These are phyloP conservation scores for Allacma fusca DNA, from an alignment of 2,888 invertebrate genomes.

Conservation along the genomic window DNA sequence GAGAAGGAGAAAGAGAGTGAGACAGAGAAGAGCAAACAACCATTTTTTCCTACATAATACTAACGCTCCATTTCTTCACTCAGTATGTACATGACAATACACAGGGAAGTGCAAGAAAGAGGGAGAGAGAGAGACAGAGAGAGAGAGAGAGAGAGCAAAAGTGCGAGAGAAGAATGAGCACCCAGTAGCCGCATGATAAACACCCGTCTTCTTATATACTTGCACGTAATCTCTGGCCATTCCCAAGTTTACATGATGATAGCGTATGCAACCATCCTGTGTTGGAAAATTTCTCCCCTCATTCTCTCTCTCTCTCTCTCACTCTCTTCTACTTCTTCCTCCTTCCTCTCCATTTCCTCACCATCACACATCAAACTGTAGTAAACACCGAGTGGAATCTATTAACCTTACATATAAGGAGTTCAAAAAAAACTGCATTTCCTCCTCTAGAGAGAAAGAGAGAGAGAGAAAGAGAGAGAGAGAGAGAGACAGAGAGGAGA, in stretches of 20 bases:
- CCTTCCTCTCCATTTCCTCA: slow-evolving; percentile 6
- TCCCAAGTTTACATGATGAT: too few species aligned
- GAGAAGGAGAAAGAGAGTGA: not conserved
- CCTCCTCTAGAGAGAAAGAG: too few species aligned
- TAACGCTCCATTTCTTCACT: not conserved
- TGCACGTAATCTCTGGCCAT: too few species aligned
- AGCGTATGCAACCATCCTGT: too few species aligned
- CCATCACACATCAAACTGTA: not conserved
- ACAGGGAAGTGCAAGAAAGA: not conserved
- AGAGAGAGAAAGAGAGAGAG: too few species aligned
- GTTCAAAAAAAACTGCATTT: too few species aligned
- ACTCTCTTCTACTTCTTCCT: not conserved
- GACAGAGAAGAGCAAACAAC: not conserved
- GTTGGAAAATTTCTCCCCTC: not conserved
- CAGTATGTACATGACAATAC: not conserved
- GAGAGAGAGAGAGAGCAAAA: not conserved
- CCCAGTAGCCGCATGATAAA: slow-evolving; percentile 2
- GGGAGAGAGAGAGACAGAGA: not conserved
- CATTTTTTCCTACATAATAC: not conserved
- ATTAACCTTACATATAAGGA: not conserved
- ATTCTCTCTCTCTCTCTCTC: not conserved
- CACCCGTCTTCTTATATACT: not conserved
- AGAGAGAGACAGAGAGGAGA: too few species aligned
- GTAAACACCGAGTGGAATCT: slow-evolving; percentile 21
- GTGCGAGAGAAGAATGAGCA: not conserved